phyloP scores from a whole-genome alignment of 2,113 vertebrate genomes.

The Hystrix cristata region DNA sequence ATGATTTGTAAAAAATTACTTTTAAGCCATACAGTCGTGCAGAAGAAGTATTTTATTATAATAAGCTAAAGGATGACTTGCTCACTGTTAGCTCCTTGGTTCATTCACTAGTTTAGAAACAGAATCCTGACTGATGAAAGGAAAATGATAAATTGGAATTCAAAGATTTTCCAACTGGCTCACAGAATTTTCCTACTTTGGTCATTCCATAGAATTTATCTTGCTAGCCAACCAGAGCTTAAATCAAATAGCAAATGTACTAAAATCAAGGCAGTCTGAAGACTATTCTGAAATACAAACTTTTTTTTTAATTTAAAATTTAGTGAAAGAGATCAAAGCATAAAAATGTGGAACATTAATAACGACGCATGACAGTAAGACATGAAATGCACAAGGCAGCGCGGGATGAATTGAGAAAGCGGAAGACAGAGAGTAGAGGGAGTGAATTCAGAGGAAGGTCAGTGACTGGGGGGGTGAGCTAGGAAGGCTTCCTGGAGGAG shows the following conservation, averaged over 20 bases:
- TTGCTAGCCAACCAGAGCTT: background rate
- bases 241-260: slow-evolving; percentile 39
- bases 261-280: slow-evolving; percentile 15
- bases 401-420: background rate
- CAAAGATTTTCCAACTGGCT: slow-evolving; percentile 32
- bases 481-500: slow-evolving; percentile 48
- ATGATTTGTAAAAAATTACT: background rate
- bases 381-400: background rate
- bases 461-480: background rate
- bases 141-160: slow-evolving; percentile 8
- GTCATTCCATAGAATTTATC: slow-evolving; percentile 31
- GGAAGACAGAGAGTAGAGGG: background rate
- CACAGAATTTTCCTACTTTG: slow-evolving; percentile 22
- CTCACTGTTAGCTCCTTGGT: background rate
- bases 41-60: background rate
- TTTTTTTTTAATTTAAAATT: background rate
- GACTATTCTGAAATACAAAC: slow-evolving; percentile 15
- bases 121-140: background rate
- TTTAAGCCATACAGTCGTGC: background rate
- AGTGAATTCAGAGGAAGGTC: background rate
- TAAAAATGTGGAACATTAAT: background rate
- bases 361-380: background rate
- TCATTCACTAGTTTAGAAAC: slow-evolving; percentile 19
- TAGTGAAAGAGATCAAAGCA: slow-evolving; percentile 14
- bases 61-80: background rate